These are phyloP conservation scores for Crotalus tigris DNA, from an alignment of 2,113 vertebrate species.

Conservation along the genomic window DNA sequence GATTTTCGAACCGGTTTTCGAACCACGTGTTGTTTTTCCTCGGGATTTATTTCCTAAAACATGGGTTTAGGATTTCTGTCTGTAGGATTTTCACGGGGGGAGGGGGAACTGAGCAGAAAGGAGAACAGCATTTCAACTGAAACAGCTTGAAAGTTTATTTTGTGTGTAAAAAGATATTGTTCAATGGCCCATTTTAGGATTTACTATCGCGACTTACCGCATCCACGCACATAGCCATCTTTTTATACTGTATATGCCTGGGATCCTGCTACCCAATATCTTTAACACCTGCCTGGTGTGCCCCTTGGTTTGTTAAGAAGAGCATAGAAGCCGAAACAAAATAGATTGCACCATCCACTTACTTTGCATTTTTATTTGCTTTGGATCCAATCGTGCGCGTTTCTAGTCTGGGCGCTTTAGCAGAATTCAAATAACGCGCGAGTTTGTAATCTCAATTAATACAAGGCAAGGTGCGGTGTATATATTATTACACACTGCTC, in stretches of 20 bases:
- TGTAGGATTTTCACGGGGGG: neutral
- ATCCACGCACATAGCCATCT: neutral
- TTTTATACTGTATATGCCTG: neutral
- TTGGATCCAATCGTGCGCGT: too few relatives aligned
- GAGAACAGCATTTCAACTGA: neutral
- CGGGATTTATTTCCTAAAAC: neutral
- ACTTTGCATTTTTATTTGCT: neutral
- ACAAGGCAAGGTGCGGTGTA: neutral
- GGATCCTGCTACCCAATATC: neutral
- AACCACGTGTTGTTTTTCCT: neutral
- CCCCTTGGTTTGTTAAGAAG: neutral
- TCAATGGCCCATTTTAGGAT: neutral
- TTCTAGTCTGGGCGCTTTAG: neutral
- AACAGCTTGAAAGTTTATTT: neutral
- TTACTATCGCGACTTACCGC: neutral
- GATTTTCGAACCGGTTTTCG: neutral
- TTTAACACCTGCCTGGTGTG: neutral
- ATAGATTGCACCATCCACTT: neutral
- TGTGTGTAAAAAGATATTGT: neutral
- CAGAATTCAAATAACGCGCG: neutral
- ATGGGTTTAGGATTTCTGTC: neutral
- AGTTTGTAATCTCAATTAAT: neutral
- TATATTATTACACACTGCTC: neutral
- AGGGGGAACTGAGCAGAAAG: neutral
- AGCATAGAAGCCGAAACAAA: neutral